Evolutionary conservation across 2,113 vertebrate genomes (phyloP), one percentile per base, ranked within the genome.

Genomic region (Anseranas semipalmata): DNA sequence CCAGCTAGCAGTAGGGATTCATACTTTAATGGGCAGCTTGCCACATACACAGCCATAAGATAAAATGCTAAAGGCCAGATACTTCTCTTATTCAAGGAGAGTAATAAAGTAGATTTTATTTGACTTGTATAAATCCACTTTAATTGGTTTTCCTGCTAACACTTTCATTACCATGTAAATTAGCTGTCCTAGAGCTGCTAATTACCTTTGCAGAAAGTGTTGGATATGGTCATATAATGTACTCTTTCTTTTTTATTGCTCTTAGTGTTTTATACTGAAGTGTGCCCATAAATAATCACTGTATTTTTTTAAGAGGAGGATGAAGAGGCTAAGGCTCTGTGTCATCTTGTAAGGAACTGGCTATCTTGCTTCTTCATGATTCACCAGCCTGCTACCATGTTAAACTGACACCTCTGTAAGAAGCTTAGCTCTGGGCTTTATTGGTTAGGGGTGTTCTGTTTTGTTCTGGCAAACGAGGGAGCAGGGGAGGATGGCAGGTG

Each of bases 121-220:
- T 96, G 88, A 94, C 93, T 96, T 95, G 62, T 91, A 93, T 96
- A 95, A 97, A 96, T 95, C 93, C 70, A 88, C 46, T 94, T 96
- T 91, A 97, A 96, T 96, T 95, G 81, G 88, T 65, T 94, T 96
- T 92, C 88, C 68, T 84, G 92, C 78, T 81, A 93, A 83, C 60
- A 30, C 93, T 93, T 96, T 94, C 89, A 96, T 97, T 96, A 96
- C 91, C 93, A 93, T 97, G 93, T 95, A 96, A 94, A 97, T 97
- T 89, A 94, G 81, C 92, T 96, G 83, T 95, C 96, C 75, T 85
- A 95, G 90, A 95, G 92, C 93, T 96, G 94, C 94, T 96, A 79
- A 94, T 95, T 94, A 95, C 90, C 94, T 94, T 90, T 78, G 92
- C 93, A 87, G 68, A 93, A 94, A 91, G 87, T 73, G 83, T 28